Conservation (phyloP, 2,888 invertebrate species). For the Scaptomyza parva region DNA sequence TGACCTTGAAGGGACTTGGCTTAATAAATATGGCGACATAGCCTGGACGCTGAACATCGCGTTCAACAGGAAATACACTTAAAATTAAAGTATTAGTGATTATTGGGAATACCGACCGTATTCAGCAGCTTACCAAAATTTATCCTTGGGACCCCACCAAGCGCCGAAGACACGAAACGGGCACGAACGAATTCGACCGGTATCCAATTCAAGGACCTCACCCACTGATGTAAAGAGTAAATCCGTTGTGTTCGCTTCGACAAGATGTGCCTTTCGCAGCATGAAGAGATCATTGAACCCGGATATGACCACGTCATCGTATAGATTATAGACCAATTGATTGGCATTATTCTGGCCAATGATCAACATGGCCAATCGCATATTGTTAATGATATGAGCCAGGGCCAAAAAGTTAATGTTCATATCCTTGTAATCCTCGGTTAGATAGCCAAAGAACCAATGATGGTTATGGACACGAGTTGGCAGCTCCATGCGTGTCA, state of each 20-base stretch:
- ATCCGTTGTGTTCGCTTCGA: conserved; percentile 63
- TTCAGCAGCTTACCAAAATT: conserved; percentile 35
- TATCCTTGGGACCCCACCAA: conserved; percentile 54
- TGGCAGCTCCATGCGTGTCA: conserved; percentile 60
- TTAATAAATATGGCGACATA: conserved; percentile 65
- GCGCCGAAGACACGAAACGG: conserved; percentile 53
- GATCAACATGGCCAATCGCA: conserved; percentile 61
- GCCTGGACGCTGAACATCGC: conserved; percentile 47
- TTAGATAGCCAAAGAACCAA: conserved; percentile 63
- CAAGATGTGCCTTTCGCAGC: conserved; percentile 62
- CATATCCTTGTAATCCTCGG: conserved; percentile 58
- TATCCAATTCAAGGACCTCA: conserved; percentile 39
- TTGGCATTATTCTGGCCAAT: conserved; percentile 61
- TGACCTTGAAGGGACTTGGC: conserved; percentile 50
- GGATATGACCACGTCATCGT: conserved; percentile 67
- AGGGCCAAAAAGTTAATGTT: conserved; percentile 59
- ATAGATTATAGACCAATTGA: conserved; percentile 60
- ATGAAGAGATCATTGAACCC: conserved; percentile 63
- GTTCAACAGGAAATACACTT: conserved; percentile 64
- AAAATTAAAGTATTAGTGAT: not conserved
- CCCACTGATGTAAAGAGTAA: conserved; percentile 59
- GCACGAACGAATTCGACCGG: conserved; percentile 56
- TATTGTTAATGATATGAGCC: conserved; percentile 55
- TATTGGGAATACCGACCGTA: no score
- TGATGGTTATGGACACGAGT: conserved; percentile 54